Base-by-base conservation (phyloP, 2,797 vertebrate species). In the Sebastes taczanowskii region DNA sequence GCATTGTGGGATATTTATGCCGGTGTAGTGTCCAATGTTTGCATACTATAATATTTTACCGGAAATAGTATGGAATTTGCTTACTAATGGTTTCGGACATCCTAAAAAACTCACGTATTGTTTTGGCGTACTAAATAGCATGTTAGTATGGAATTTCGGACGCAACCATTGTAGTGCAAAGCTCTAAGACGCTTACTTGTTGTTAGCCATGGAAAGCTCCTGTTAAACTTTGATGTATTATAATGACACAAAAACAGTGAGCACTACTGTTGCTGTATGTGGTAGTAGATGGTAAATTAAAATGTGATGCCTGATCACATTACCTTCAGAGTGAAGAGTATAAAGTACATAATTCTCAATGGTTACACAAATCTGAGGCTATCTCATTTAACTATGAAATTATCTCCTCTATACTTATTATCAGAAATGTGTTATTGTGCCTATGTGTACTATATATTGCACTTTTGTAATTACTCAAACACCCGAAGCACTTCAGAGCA, bases 321-420 rank as follows among this genome's bases (percentile, higher is more conserved):
- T 7, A 25, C 6, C 29, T 58, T 68, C 32, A 25, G 55, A 53
- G n/a, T 22, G 25, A 73, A 32, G 49, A 13, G 35, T 49, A 27
- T 7, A 81, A 79, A 65, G 52, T 8, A 60, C 60, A 42, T 7
- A 52, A 71, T 69, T 66, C 20, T 72, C 20, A 62, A 10, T 55
- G 30, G 49, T 62, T 66, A 74, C 65, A 77, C 22, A 74, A 84
- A 84, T 62, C 22, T 56, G 38, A 80, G 11, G 30, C 16, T n/a
- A 25, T 6, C 14, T 74, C 34, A 46, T 49, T 34, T 30, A 25
- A 20, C 65, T 52, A 22, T 32, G 10, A 71, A 58, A 77, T 34
- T 1, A 25, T 66, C 2, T 60, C 55, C 38, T n/a, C 18, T 34
- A 30, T 18, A 59, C 68, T 23, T 38, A 46, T 76, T 32, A 74